Evolutionary conservation across 2,888 invertebrate species (phyloP), one percentile per base, ranked within the genome.

Genomic region (Sussaba pulchella): DNA sequence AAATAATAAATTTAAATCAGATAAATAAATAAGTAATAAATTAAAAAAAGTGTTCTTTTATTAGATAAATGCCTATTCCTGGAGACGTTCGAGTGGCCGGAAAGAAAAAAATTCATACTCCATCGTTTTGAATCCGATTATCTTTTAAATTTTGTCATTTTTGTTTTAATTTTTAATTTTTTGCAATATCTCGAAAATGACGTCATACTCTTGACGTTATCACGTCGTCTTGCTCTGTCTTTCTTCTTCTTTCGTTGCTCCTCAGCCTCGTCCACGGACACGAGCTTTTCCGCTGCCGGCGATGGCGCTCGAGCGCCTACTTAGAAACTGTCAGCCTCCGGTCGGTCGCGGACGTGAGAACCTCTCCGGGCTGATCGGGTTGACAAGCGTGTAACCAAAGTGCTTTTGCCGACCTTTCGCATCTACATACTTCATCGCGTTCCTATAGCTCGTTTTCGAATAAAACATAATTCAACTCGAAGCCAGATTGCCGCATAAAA

Each of bases 321-420:
- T 77, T 71, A 71, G 66, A n/a, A 64, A 66, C 41, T 71, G 77
- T 71, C 77, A 66, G 66, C 41, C 71, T 71, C 57, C 71, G 77
- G 47, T 71, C 71, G 59, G 8, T 50, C 9, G n/a, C n/a, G 21
- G 64, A 59, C 71, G 47, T 50, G 71, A 21, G 19, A 54, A 64
- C 43, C 24, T 66, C 47, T 39, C 39, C n/a, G 17, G 26, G 57
- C 47, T 57, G 57, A 77, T 77, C 76, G 63, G 76, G 54, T 64
- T 77, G 71, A 77, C 66, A 71, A 77, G 57, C 54, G 10, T 50
- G 50, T 77, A 64, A 71, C 70, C 77, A 50, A 71, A 71, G 64
- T 66, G 57, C 71, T 71, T n/a, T 52, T 50, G 26, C 47, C 57
- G 19, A 1, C 10, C 67, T 21, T 24, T 4, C 41, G 10, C n/a